Evolutionary conservation across 1,140 invertebrate species (phyloP).

Genomic region (Chelonus insularis): DNA sequence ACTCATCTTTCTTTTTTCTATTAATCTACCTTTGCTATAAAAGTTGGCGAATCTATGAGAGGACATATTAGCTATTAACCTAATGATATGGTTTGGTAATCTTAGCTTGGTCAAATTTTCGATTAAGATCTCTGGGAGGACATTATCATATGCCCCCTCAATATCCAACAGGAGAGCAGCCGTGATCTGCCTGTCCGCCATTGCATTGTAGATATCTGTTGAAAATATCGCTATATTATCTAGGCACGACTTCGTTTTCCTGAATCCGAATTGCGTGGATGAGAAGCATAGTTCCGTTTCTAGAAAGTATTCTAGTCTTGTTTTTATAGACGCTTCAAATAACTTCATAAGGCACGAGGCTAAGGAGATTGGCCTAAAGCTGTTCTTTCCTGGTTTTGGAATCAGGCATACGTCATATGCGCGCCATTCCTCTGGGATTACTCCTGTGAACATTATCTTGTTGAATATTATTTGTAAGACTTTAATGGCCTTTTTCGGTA

Average conservation of each 20-base stretch:
- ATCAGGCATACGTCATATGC: conserved; percentile 22
- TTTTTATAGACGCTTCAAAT: conserved; percentile 29
- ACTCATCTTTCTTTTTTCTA: neutral
- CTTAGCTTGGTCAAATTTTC: neutral
- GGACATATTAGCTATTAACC: conserved; percentile 15
- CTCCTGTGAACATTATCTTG: conserved; percentile 4
- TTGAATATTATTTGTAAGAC: conserved; percentile 25
- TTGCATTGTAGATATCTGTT: conserved; percentile 12
- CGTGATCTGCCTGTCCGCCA: neutral
- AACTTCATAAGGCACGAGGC: conserved; percentile 25
- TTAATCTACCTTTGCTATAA: neutral
- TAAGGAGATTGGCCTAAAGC: conserved; percentile 30
- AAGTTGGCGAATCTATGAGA: neutral
- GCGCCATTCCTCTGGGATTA: conserved; percentile 22
- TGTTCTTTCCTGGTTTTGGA: conserved; percentile 16
- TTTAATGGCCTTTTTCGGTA: conserved; percentile 3
- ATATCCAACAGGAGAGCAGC: conserved; percentile 25
- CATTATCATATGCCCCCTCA: conserved; percentile 29
- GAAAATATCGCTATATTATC: conserved; percentile 22
- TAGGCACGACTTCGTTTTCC: conserved; percentile 16
- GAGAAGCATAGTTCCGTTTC: conserved; percentile 23
- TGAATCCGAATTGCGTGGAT: conserved; percentile 27
- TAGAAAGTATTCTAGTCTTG: conserved; percentile 28
- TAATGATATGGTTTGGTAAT: conserved; percentile 4
- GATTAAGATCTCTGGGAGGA: conserved; percentile 9